Percentiles rank a stretch among this genome's conserved stretches.
Conservation (phyloP, 1,140 invertebrate genomes). For the Thaumatotibia leucotreta region DNA sequence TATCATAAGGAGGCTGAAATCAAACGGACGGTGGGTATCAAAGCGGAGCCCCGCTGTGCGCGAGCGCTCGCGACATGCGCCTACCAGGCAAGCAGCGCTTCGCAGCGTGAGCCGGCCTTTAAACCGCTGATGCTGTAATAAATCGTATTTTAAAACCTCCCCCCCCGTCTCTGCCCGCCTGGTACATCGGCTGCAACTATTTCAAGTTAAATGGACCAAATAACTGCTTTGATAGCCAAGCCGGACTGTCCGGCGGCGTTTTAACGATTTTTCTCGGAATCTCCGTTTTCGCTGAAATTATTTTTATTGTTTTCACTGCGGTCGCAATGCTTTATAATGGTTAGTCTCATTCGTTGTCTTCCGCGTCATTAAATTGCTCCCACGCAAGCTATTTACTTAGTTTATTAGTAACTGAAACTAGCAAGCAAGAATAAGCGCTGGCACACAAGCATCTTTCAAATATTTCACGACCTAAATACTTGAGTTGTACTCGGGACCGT, state of each 20-base stretch:
- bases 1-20: constrained; percentile 21
- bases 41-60: constrained; percentile 39
- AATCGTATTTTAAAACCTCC: constrained; percentile 56
- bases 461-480: not conserved
- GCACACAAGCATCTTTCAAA: not conserved
- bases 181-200: constrained; percentile 47
- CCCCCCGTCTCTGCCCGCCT: constrained; percentile 32
- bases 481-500: not conserved
- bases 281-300: constrained; percentile 57
- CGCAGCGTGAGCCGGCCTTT: constrained; percentile 40
- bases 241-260: constrained; percentile 39
- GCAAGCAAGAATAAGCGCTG: not conserved
- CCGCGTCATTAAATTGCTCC: constrained; percentile 3
- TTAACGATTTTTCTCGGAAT: constrained; percentile 60
- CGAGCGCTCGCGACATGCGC: constrained; percentile 41
- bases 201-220: constrained; percentile 65
- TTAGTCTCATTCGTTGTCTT: constrained; percentile 17
- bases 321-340: constrained; percentile 28
- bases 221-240: constrained; percentile 48
- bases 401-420: not conserved
- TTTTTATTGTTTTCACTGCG: constrained; percentile 49
- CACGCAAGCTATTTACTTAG: not conserved
- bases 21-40: constrained; percentile 26
- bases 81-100: constrained; percentile 42
- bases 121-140: constrained; percentile 41